Percentiles rank a stretch among this genome's conserved stretches.
Conservation (phyloP, 2,888 invertebrate genomes). For the Electrophaes corylata region DNA sequence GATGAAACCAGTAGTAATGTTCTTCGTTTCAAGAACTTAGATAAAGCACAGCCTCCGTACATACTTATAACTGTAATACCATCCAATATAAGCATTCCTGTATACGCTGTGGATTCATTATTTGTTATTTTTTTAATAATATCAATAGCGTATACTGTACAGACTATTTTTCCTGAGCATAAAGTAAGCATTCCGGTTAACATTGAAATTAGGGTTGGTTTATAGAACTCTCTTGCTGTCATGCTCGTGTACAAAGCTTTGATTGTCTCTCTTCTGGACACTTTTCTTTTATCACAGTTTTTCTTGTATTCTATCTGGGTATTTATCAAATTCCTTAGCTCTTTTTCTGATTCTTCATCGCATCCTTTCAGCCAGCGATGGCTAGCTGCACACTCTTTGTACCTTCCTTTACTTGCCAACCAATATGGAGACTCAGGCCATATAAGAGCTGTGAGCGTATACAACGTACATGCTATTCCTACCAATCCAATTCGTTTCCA, state of each 20-base stretch:
- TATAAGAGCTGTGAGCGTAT: constrained; percentile 32
- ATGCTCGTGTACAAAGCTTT: constrained; percentile 27
- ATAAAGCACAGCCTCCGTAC: constrained; percentile 45
- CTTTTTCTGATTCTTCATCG: constrained; percentile 46
- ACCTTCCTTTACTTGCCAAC: constrained; percentile 53
- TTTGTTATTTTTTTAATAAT: constrained; percentile 53
- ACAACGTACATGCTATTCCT: constrained; percentile 36
- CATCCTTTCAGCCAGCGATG: constrained; percentile 54
- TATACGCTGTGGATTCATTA: constrained; percentile 51
- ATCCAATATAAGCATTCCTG: constrained; percentile 55
- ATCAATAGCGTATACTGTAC: constrained; percentile 53
- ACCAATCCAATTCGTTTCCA: constrained; percentile 46
- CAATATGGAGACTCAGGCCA: constrained; percentile 56
- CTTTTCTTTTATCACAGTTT: constrained; percentile 7
- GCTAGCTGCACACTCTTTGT: constrained; percentile 47
- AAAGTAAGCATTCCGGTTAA: constrained; percentile 37
- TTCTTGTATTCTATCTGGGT: constrained; percentile 42
- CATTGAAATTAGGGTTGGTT: constrained; percentile 44
- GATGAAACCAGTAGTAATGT: constrained; percentile 44
- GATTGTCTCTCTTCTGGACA: constrained; percentile 9
- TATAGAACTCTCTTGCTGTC: constrained; percentile 47
- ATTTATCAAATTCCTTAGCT: constrained; percentile 47
- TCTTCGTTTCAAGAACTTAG: constrained; percentile 45
- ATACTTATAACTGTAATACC: constrained; percentile 54
- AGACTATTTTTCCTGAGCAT: constrained; percentile 53